Conservation (phyloP, 2,113 vertebrate species). For the Forbesichthys agassizii region DNA sequence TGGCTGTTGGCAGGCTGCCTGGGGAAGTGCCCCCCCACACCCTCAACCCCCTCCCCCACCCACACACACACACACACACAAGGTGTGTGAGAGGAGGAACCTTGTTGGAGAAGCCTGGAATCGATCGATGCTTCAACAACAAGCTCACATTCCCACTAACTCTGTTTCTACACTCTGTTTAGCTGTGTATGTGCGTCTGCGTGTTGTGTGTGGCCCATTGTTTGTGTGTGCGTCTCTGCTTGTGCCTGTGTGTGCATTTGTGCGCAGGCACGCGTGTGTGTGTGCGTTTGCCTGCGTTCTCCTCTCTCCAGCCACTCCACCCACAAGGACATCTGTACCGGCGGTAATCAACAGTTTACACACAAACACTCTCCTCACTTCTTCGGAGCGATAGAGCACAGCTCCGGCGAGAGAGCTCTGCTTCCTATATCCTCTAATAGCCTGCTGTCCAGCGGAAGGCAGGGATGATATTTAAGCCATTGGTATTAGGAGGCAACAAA, state of each 20-base stretch:
- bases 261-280: neutral
- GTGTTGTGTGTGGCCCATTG: conserved; percentile 10
- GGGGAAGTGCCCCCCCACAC: neutral
- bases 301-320: conserved; percentile 41
- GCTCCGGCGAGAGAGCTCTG: conserved; percentile 44
- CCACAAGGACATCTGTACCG: conserved; percentile 49
- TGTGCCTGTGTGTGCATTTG: neutral
- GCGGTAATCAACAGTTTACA: conserved; percentile 64
- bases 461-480: conserved; percentile 72
- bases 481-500: conserved; percentile 74
- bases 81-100: conserved; percentile 66
- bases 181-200: conserved; percentile 13
- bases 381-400: conserved; percentile 40
- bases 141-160: conserved; percentile 31
- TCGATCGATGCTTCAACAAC: conserved; percentile 50
- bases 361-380: conserved; percentile 34
- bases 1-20: conserved; percentile 73
- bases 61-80: conserved; percentile 13
- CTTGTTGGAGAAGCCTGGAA: conserved; percentile 58
- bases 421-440: conserved; percentile 65
- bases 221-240: conserved; percentile 4
- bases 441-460: conserved; percentile 64
- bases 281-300: conserved; percentile 8
- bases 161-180: neutral
- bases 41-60: neutral